Evolutionary conservation across 1,140 invertebrate genomes (phyloP).

Genomic region (Lordiphosa clarofinis): DNA sequence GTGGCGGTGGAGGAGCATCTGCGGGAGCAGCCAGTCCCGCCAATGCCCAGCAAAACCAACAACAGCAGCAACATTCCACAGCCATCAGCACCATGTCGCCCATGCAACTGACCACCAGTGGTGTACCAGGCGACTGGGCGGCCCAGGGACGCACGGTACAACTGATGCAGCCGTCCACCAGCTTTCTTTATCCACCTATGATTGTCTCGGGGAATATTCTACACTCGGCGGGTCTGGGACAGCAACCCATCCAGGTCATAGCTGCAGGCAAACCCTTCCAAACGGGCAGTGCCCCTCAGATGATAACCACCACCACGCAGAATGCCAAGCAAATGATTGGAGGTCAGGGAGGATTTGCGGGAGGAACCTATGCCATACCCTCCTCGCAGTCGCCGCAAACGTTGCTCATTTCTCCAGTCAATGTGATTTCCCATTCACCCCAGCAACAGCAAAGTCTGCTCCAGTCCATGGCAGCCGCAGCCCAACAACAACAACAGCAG

Average conservation of each 20-base stretch:
- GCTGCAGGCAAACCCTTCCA: constrained; percentile 90
- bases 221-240: constrained; percentile 87
- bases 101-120: constrained; percentile 79
- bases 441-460: constrained; percentile 75
- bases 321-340: constrained; percentile 84
- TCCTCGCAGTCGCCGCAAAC: constrained; percentile 89
- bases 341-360: constrained; percentile 81
- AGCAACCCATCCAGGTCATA: constrained; percentile 87
- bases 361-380: constrained; percentile 85
- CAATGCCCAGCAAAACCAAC: constrained; percentile 72
- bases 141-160: constrained; percentile 84
- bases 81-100: constrained; percentile 80
- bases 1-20: constrained; percentile 27
- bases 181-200: constrained; percentile 89
- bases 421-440: constrained; percentile 87
- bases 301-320: constrained; percentile 87
- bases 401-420: constrained; percentile 88
- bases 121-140: constrained; percentile 82
- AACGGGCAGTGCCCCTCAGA: constrained; percentile 86
- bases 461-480: constrained; percentile 65
- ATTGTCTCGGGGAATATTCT: constrained; percentile 90
- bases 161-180: constrained; percentile 91
- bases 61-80: constrained; percentile 81
- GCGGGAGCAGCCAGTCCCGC: constrained; percentile 49
- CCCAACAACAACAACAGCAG: constrained; percentile 53